Evolutionary conservation across 2,113 vertebrate genomes (phyloP).

Genomic region (Nestor notabilis): DNA sequence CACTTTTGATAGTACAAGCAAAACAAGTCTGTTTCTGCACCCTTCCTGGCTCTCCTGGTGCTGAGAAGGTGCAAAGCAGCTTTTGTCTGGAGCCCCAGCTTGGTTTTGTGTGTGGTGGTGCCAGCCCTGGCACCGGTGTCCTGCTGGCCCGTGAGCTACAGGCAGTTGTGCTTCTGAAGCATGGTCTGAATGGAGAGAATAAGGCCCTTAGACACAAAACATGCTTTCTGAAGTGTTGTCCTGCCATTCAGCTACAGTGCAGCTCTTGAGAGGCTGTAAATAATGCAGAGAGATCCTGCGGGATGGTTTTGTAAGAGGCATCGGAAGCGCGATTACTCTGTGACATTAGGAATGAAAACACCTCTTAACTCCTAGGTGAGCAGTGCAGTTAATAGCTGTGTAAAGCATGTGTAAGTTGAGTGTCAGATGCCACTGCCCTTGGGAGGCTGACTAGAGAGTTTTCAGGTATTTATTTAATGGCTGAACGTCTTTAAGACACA

Average conservation of each 20-base stretch:
- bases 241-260: not conserved
- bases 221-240: not conserved
- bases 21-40: not conserved
- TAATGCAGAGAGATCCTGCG: not conserved
- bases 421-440: not conserved
- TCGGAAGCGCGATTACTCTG: not conserved
- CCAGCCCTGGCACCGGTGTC: not conserved
- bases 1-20: not conserved
- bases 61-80: not conserved
- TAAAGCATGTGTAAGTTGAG: not conserved
- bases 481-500: not conserved
- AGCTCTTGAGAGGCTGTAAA: not conserved
- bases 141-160: not conserved
- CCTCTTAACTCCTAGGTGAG: not conserved
- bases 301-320: not conserved
- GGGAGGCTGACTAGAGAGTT: not conserved
- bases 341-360: not conserved
- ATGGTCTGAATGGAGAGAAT: accelerated
- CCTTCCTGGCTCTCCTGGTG: not conserved
- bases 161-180: not conserved
- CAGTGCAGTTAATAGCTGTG: not conserved
- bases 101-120: not conserved
- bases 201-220: not conserved
- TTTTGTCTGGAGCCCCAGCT: not conserved
- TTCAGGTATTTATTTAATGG: not conserved